Base-by-base conservation (phyloP, 2,113 vertebrate species). In the Marmota monax region DNA sequence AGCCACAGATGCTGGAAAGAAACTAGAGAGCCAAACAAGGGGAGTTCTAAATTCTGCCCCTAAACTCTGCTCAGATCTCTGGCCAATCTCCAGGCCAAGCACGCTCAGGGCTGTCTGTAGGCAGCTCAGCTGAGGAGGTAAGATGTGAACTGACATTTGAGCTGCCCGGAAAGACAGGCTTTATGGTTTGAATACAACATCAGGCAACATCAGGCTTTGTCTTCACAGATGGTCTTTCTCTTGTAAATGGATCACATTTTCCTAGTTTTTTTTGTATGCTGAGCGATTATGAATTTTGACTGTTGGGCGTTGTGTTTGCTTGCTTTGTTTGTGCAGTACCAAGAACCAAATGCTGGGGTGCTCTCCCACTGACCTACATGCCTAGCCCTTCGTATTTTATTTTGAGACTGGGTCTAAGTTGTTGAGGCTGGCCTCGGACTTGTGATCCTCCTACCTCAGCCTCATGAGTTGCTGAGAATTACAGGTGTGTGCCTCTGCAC, bases 241-340 rank as follows among this genome's bases (percentile, higher is more conserved):
- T 84, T 67, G 27, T 84, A 16, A 92, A 84, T 73, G 10, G 17
- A 42, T 65, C 58, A 17, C 18, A 32, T 51, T 48, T 93, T 65
- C 27, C 58, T 78, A 42, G 20, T 65, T 51, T 93, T 51, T n/a
- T 94, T 87, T 63, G 13, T 11, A n/a, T 58, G 42, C 20, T 90
- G 42, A 85, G 18, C 14, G 88, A 51, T 88, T 84, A 58, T 29
- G 9, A 79, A 77, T 69, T 93, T 85, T 42, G 48, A 97, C 56
- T 48, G 14, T 74, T 80, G 23, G 78, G 16, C 34, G 25, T 58
- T 65, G 20, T 73, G 53, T 63, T 63, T 22, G 58, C 7, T 61
- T 61, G 58, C 20, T 61, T 61, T 61, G 58, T 61, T 23, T 63
- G 25, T 63, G 23, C 9, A 63, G 8, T 63, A 63, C 23, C 8